Conservation (phyloP, 2,113 vertebrate genomes). For the Daphoenositta chrysoptera region DNA sequence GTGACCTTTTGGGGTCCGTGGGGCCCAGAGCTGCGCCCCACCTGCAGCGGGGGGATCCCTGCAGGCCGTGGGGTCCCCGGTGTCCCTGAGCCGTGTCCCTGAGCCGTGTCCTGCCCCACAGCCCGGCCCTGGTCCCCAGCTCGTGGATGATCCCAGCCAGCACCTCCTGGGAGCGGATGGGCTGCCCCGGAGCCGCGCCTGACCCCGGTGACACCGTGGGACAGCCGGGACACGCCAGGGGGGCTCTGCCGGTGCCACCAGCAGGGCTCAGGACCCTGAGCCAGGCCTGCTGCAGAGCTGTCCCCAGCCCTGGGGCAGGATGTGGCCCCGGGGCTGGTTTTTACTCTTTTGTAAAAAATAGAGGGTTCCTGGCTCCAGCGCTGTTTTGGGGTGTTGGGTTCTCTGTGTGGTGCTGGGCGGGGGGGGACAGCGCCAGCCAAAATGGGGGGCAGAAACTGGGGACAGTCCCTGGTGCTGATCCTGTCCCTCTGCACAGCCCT, state of each 20-base stretch:
- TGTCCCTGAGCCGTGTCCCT: not conserved
- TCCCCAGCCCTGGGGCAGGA: not conserved
- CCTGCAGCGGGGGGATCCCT: fast-evolving
- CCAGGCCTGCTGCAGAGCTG: not conserved
- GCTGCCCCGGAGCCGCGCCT: conserved; percentile 52
- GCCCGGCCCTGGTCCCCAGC: conserved; percentile 79
- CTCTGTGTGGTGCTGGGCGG: not conserved
- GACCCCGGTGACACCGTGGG: not conserved
- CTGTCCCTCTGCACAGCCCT: no score
- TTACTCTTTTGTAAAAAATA: conserved; percentile 26
- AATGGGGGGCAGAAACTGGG: fast-evolving
- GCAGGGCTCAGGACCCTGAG: fast-evolving
- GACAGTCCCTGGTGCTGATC: not conserved
- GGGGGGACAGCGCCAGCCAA: fast-evolving
- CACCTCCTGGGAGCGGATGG: conserved; percentile 77
- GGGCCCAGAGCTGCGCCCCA: not conserved
- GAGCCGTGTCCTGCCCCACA: not conserved
- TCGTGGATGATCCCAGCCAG: conserved; percentile 54
- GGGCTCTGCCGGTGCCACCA: not conserved
- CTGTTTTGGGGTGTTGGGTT: not conserved
- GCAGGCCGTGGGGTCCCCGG: fast-evolving
- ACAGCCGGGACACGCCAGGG: fast-evolving
- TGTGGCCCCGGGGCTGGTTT: not conserved
- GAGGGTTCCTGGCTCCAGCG: not conserved
- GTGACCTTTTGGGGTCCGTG: not conserved